Evolutionary conservation across 2,888 invertebrate species (phyloP).

Genomic region (Rhaphigaster nebulosa): DNA sequence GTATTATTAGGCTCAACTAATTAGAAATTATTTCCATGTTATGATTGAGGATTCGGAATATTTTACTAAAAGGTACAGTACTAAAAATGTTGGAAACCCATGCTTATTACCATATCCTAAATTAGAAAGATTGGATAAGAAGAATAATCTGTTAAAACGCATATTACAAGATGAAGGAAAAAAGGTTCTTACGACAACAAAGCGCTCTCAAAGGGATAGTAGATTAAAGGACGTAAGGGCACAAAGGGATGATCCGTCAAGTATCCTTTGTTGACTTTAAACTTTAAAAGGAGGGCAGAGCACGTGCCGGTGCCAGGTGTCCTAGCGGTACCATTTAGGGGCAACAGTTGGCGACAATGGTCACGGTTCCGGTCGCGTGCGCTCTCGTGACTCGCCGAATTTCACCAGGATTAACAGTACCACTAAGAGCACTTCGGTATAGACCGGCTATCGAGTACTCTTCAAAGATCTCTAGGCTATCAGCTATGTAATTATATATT

Average conservation of each 20-base stretch:
- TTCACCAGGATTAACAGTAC: slow-evolving; percentile 38
- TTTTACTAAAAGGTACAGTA: too few species aligned
- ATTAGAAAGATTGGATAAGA: too few species aligned
- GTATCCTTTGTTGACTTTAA: slow-evolving; percentile 40
- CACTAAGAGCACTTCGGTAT: background rate
- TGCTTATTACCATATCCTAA: too few species aligned
- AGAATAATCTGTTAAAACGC: background rate
- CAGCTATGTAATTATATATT: background rate
- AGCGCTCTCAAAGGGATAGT: background rate
- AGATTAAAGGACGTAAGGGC: background rate
- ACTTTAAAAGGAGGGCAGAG: slow-evolving; percentile 36
- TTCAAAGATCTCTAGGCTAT: background rate
- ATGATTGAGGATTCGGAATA: too few species aligned
- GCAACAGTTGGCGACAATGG: slow-evolving; percentile 57
- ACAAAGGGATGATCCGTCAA: slow-evolving; percentile 33
- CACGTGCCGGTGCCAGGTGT: slow-evolving; percentile 52
- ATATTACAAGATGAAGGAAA: background rate
- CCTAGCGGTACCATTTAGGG: slow-evolving; percentile 51
- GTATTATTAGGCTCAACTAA: too few species aligned
- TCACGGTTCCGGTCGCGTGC: slow-evolving; percentile 54
- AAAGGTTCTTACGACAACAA: background rate
- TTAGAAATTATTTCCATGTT: too few species aligned
- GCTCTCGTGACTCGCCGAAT: slow-evolving; percentile 54
- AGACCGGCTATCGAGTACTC: background rate
- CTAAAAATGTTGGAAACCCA: too few species aligned